Evolutionary conservation across 2,797 vertebrate species (phyloP).

Genomic region (Antrozous pallidus): DNA sequence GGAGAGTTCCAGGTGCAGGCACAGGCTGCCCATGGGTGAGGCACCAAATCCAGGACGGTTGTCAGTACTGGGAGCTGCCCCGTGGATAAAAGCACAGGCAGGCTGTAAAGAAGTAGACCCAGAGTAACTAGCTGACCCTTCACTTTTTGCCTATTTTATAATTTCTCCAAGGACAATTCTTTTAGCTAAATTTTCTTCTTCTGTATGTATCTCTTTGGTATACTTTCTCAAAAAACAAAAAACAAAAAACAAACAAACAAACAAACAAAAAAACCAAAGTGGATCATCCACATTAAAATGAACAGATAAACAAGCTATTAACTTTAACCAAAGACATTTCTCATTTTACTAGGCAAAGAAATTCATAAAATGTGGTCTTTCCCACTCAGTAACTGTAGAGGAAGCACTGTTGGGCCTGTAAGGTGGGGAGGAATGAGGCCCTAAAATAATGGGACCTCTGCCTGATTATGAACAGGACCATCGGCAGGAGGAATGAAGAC

Average conservation of each 20-base stretch:
- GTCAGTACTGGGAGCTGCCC: neutral
- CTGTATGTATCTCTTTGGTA: neutral
- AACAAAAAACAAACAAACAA: too few species aligned
- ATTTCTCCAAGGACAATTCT: neutral
- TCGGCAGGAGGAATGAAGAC: neutral
- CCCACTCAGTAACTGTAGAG: neutral
- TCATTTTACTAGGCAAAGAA: neutral
- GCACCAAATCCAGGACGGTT: accelerated
- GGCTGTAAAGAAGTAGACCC: neutral
- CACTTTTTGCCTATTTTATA: too few species aligned
- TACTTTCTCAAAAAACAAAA: neutral
- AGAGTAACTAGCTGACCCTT: neutral
- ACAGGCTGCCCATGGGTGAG: neutral
- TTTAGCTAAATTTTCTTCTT: neutral
- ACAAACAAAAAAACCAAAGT: neutral
- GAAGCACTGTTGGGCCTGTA: too few species aligned
- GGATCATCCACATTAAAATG: neutral
- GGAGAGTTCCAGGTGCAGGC: accelerated
- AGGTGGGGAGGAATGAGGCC: accelerated
- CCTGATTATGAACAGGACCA: neutral
- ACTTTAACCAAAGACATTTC: neutral
- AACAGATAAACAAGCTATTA: neutral
- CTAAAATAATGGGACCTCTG: neutral
- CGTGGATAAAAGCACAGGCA: neutral
- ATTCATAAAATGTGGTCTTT: neutral